Evolutionary conservation across 2,797 vertebrate genomes (phyloP).

Genomic region (Ctenopoma multispine): DNA sequence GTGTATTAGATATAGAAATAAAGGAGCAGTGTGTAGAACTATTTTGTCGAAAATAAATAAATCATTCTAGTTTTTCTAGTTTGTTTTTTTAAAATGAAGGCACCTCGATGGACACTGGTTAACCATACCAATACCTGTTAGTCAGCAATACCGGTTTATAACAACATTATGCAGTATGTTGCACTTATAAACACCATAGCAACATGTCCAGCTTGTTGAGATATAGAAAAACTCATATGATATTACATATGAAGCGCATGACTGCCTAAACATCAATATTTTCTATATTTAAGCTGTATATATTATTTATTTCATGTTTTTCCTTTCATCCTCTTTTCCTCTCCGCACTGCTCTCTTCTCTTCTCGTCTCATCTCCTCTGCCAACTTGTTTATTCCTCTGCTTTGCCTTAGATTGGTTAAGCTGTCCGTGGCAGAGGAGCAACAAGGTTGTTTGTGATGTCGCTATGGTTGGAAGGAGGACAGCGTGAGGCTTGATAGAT

Average conservation of each 20-base stretch:
- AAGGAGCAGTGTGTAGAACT: too few species aligned
- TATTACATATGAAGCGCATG: background rate
- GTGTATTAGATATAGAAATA: too few species aligned
- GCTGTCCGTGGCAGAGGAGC: conserved; percentile 44
- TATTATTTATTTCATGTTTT: conserved; percentile 33
- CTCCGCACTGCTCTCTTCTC: conserved; percentile 1
- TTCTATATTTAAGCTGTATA: conserved; percentile 8
- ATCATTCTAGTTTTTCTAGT: too few species aligned
- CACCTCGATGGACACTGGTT: too few species aligned
- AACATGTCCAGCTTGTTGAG: background rate
- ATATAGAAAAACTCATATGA: conserved; percentile 11
- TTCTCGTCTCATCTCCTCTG: conserved; percentile 16
- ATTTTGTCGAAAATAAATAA: too few species aligned
- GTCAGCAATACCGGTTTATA: too few species aligned
- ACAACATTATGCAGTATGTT: too few species aligned
- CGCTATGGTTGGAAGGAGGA: conserved; percentile 49
- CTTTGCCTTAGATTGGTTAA: conserved; percentile 49
- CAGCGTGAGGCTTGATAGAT: conserved; percentile 49
- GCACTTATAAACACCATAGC: too few species aligned
- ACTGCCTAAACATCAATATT: background rate
- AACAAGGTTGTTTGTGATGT: conserved; percentile 67
- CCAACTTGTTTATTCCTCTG: conserved; percentile 50
- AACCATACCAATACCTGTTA: too few species aligned
- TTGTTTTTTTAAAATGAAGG: too few species aligned
- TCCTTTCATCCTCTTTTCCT: conserved; percentile 17